Conservation (phyloP, 2,113 vertebrate genomes). For the Phylloscopus whistleri region DNA sequence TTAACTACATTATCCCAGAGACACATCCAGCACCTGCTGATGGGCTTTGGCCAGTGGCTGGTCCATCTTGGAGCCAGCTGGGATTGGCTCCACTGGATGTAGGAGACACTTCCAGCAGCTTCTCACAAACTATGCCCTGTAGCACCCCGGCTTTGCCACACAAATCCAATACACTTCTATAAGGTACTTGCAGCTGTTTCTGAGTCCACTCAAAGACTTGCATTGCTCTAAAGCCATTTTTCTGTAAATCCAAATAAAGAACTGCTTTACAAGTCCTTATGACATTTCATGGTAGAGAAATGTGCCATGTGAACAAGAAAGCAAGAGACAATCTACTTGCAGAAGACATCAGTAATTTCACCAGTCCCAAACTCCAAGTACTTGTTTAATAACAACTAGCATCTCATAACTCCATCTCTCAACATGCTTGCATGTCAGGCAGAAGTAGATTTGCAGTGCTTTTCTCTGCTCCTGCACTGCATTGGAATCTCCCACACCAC, state of each 20-base stretch:
- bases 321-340: not conserved
- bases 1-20: not conserved
- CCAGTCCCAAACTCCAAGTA: not conserved
- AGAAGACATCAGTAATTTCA: not conserved
- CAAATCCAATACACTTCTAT: not conserved
- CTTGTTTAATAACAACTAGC: not conserved
- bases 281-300: not conserved
- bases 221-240: not conserved
- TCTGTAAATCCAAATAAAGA: not conserved
- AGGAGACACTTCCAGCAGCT: not conserved
- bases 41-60: not conserved
- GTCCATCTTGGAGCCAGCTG: not conserved
- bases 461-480: not conserved
- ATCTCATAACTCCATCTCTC: not conserved
- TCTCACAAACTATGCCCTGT: not conserved
- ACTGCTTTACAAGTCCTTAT: not conserved
- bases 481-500: rapidly evolving
- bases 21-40: not conserved
- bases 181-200: not conserved
- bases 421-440: not conserved
- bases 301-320: not conserved
- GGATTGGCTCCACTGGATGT: rapidly evolving
- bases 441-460: not conserved
- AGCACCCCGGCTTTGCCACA: not conserved
- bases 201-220: not conserved